Evolutionary conservation across 1,140 invertebrate species (phyloP).

Genomic region (Muscidifurax raptorellus): DNA sequence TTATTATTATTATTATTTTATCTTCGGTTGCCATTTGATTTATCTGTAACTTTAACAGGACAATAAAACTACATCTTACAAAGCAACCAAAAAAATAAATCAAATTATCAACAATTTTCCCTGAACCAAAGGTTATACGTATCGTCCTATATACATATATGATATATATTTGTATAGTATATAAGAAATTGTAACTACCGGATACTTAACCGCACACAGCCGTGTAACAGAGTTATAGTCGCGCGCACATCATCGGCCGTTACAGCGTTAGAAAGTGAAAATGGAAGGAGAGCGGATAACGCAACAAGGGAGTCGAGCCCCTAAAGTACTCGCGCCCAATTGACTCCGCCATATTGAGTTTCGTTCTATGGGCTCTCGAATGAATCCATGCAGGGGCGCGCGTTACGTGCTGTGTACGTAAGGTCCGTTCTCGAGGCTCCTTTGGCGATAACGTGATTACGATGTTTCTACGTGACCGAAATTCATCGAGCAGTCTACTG

Average conservation of each 20-base stretch:
- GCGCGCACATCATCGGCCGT: conserved; percentile 14
- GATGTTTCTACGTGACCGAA: conserved; percentile 70
- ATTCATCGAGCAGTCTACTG: conserved; percentile 54
- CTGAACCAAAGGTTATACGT: no score
- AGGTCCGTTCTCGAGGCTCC: conserved; percentile 60
- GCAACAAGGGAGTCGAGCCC: conserved; percentile 55
- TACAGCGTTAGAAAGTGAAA: conserved; percentile 53
- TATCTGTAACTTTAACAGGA: no score
- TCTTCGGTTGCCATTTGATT: no score
- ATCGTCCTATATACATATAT: no score
- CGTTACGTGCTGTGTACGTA: conserved; percentile 56
- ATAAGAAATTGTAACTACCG: not conserved
- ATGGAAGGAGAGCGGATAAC: conserved; percentile 51
- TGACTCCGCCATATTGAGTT: conserved; percentile 73
- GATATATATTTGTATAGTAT: not conserved
- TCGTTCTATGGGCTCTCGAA: conserved; percentile 71
- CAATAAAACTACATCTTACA: no score
- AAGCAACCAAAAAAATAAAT: no score
- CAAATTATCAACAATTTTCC: no score
- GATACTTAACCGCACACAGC: conserved; percentile 26
- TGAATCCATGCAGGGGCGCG: conserved; percentile 62
- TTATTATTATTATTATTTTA: no score
- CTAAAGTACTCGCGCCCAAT: conserved; percentile 68
- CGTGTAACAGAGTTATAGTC: conserved; percentile 44
- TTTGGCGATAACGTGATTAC: conserved; percentile 67